phyloP scores from a whole-genome alignment of 2,888 invertebrate genomes.

The Tetropium fuscum region DNA sequence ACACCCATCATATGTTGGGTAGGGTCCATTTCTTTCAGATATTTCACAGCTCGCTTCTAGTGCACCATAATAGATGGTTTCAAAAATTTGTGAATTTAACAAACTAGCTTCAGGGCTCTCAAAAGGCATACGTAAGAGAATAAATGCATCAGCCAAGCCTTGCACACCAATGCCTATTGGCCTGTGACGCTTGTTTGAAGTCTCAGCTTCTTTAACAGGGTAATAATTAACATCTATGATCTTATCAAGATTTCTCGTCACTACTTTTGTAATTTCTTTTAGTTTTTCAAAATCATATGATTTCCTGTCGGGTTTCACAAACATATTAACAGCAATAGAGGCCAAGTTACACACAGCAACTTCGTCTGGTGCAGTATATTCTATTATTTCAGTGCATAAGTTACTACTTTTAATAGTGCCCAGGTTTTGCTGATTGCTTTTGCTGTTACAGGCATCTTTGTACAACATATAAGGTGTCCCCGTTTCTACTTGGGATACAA shows the following conservation, averaged over 20 bases:
- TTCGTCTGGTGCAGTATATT: conserved; percentile 93
- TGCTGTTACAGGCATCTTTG: conserved; percentile 96
- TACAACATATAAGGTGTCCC: conserved; percentile 98
- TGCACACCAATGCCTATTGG: conserved; percentile 96
- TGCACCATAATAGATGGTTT: conserved; percentile 98
- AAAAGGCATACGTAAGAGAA: conserved; percentile 92
- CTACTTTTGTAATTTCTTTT: conserved; percentile 87
- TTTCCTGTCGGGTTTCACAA: conserved; percentile 80
- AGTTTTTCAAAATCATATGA: conserved; percentile 90
- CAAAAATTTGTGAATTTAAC: conserved; percentile 96
- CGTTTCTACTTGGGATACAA: conserved; percentile 96
- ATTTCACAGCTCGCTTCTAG: conserved; percentile 96
- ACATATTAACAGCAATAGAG: conserved; percentile 96
- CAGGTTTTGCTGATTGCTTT: conserved; percentile 97
- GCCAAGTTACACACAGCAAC: conserved; percentile 98
- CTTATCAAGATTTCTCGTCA: conserved; percentile 93
- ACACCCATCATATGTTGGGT: conserved; percentile 88
- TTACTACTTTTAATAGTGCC: conserved; percentile 99
- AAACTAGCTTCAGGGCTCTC: conserved; percentile 88
- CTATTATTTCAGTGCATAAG: conserved; percentile 97
- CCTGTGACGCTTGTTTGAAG: conserved; percentile 88
- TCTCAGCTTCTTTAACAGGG: conserved; percentile 89
- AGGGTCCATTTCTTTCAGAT: conserved; percentile 85
- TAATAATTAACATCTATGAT: conserved; percentile 98
- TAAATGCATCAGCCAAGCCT: conserved; percentile 95